These are phyloP conservation scores for Halcyon badia DNA, from an alignment of 2,797 vertebrate genomes.

Conservation along the genomic window DNA sequence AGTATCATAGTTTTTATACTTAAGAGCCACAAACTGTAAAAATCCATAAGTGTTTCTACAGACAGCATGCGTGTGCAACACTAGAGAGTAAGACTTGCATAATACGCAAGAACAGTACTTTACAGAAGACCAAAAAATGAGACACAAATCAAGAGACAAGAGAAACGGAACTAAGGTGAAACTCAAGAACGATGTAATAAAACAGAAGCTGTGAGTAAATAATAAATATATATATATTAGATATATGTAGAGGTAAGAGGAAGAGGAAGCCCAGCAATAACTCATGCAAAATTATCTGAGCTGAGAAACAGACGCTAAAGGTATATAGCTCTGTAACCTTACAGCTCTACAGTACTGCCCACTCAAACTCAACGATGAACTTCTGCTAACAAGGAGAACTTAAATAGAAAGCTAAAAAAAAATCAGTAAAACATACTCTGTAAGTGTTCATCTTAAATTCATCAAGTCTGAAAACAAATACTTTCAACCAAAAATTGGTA, in stretches of 20 bases:
- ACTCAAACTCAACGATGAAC: background rate
- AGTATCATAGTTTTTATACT: background rate
- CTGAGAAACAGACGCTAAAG: background rate
- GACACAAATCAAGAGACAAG: background rate
- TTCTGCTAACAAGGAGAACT: background rate
- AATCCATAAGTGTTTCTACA: background rate
- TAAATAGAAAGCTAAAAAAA: background rate
- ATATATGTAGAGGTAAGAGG: background rate
- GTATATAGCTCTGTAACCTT: background rate
- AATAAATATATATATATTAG: background rate
- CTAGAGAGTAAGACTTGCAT: background rate
- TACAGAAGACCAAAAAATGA: background rate
- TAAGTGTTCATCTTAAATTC: background rate
- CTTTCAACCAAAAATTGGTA: background rate
- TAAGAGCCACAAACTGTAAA: background rate
- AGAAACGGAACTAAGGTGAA: background rate
- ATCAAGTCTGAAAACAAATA: background rate
- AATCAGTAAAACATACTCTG: background rate
- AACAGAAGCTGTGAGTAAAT: background rate
- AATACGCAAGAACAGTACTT: background rate
- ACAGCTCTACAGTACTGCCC: background rate
- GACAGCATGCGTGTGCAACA: fast-evolving
- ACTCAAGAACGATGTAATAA: background rate
- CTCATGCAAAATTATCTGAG: background rate
- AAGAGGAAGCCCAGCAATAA: background rate